phyloP scores from a whole-genome alignment of 2,888 invertebrate genomes.

The Lysandra bellargus region DNA sequence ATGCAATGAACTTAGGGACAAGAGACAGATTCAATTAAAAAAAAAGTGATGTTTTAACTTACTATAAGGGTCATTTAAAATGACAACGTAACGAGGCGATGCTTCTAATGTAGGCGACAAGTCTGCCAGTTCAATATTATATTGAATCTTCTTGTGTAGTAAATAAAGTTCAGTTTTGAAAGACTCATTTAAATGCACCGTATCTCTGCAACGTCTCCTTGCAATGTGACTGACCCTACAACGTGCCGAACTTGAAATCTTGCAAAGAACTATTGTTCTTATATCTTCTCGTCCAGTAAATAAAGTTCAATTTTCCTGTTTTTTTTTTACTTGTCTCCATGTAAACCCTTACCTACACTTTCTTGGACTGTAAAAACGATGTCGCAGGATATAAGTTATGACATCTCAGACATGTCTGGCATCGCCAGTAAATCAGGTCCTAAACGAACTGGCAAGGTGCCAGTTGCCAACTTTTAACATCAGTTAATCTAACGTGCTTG shows the following conservation, averaged over 20 bases:
- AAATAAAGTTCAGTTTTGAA: too few relatives aligned
- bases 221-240: too few relatives aligned
- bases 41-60: not conserved
- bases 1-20: not conserved
- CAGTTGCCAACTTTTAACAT: slow-evolving; percentile 65
- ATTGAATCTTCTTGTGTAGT: too few relatives aligned
- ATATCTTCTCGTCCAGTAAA: too few relatives aligned
- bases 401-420: slow-evolving; percentile 1
- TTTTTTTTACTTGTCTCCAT: not conserved
- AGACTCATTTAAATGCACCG: too few relatives aligned
- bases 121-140: too few relatives aligned
- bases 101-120: too few relatives aligned
- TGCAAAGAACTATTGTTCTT: too few relatives aligned
- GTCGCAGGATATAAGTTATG: slow-evolving; percentile 7
- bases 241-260: too few relatives aligned
- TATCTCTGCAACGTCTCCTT: too few relatives aligned
- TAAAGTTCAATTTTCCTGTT: not conserved
- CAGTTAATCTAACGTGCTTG: slow-evolving; percentile 71
- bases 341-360: not conserved
- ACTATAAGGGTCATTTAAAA: not conserved
- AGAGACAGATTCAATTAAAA: not conserved
- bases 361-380: not conserved
- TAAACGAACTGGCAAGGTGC: slow-evolving; percentile 46
- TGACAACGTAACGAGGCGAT: too few relatives aligned
- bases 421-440: slow-evolving; percentile 53